Evolutionary conservation across 2,113 vertebrate species (phyloP).

Genomic region (Eolophus roseicapilla): DNA sequence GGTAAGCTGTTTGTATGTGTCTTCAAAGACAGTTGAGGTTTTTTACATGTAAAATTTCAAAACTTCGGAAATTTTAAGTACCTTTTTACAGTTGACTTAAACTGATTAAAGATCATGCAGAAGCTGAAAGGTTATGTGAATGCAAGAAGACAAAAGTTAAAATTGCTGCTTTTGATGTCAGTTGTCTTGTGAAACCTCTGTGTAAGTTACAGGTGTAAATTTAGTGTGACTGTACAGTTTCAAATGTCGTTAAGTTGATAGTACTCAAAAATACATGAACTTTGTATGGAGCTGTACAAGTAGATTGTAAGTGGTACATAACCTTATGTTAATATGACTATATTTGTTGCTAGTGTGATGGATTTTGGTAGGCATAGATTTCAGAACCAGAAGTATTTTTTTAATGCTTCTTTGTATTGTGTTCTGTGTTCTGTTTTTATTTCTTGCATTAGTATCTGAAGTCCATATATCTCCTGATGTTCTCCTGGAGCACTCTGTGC

Average conservation of each 20-base stretch:
- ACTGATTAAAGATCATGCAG: neutral
- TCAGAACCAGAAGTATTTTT: neutral
- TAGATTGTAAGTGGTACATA: neutral
- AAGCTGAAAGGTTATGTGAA: neutral
- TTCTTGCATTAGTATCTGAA: constrained; percentile 60
- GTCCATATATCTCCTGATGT: constrained; percentile 59
- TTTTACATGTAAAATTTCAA: neutral
- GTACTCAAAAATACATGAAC: neutral
- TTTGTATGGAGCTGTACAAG: neutral
- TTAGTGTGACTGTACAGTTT: neutral
- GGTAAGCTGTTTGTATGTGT: neutral
- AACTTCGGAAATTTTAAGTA: neutral
- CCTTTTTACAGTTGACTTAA: neutral
- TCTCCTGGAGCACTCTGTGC: constrained; percentile 33
- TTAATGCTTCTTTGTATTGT: neutral
- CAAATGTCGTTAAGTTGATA: neutral
- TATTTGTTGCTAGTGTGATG: neutral
- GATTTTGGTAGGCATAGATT: neutral
- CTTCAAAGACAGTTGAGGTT: neutral
- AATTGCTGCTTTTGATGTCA: neutral
- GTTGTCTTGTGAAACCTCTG: neutral
- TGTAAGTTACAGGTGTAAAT: neutral
- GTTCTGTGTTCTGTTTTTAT: neutral
- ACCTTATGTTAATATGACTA: neutral
- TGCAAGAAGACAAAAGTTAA: neutral